Evolutionary conservation across 2,888 invertebrate genomes (phyloP), one percentile per base, ranked within the genome.

Genomic region (Ditula angustiorana): DNA sequence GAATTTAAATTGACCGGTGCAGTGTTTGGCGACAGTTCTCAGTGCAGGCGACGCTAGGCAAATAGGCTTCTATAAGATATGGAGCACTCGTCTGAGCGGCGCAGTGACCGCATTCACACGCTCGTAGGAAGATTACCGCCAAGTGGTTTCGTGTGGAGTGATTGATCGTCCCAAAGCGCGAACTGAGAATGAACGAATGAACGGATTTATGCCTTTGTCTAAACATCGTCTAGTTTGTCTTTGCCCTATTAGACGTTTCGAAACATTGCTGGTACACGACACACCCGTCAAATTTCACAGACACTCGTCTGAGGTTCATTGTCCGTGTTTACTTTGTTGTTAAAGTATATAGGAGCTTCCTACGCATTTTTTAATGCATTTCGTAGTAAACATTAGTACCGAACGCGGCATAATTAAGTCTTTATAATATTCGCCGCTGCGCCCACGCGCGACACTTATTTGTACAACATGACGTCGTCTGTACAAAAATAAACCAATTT

Each of bases 21-120:
- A 55, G 44, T 75, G 33, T 33, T 33, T 13, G 35, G 68, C 64
- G 71, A 71, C 53, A 67, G 78, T 85, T 86, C 83, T 81, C 84
- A 86, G 81, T 79, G 82, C 11, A n/a, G 26, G 53, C 41, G 35
- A 50, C 49, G 50, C 24, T 88, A 84, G 86, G 82, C 86, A 83
- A 83, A 77, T 74, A 73, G 74, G 72, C 74, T 75, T 74, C 75
- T 79, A 83, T 86, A 87, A 85, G 85, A 88, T 86, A 85, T 86
- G 84, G 84, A 85, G 78, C 82, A 76, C 74, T 76, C 69, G 80
- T 74, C 65, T 47, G 28, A 68, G 74, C 75, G 69, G 74, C 71
- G 70, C 77, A 47, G 82, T 86, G 91, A 86, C 90, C 90, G 90
- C 89, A 77, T 92, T 92, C 91, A 87, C 91, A 92, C 91, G 91